Conservation (phyloP, 2,888 invertebrate genomes). For the Venusia cambrica region DNA sequence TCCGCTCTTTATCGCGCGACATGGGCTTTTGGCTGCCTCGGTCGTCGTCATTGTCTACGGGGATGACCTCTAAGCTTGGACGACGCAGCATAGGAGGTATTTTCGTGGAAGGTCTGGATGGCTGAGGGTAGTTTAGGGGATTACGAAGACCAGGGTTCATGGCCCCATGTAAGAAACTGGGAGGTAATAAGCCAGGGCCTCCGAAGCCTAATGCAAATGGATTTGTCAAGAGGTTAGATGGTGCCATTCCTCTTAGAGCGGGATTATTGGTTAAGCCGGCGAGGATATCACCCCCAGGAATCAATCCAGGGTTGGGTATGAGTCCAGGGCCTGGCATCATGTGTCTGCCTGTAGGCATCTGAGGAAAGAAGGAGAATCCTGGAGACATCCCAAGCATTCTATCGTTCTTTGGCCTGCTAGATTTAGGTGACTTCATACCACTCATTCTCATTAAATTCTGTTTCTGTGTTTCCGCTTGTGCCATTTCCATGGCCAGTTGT, state of each 20-base stretch:
- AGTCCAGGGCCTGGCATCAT: slow-evolving; percentile 78
- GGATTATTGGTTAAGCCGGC: slow-evolving; percentile 70
- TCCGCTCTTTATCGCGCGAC: slow-evolving; percentile 63
- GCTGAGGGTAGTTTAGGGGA: slow-evolving; percentile 80
- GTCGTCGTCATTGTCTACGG: slow-evolving; percentile 74
- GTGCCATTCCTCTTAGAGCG: slow-evolving; percentile 62
- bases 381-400: slow-evolving; percentile 66
- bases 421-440: slow-evolving; percentile 58
- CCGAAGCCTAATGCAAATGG: slow-evolving; percentile 75
- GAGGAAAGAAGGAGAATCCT: slow-evolving; percentile 70
- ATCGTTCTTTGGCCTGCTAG: slow-evolving; percentile 66
- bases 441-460: slow-evolving; percentile 58
- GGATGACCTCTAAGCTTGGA: slow-evolving; percentile 79
- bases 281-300: slow-evolving; percentile 69
- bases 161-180: slow-evolving; percentile 61
- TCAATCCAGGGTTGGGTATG: slow-evolving; percentile 70
- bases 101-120: slow-evolving; percentile 81
- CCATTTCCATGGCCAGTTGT: slow-evolving; percentile 67
- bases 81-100: slow-evolving; percentile 82
- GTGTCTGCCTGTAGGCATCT: slow-evolving; percentile 73
- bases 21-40: slow-evolving; percentile 60
- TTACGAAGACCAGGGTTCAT: slow-evolving; percentile 66
- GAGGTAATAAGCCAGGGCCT: slow-evolving; percentile 84
- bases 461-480: slow-evolving; percentile 60
- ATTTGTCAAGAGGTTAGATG: slow-evolving; percentile 70